A percentile compares a stretch with the other conserved stretches of the same genome.
phyloP scores from a whole-genome alignment of 2,888 invertebrate genomes.

The Cantharis nigra region DNA sequence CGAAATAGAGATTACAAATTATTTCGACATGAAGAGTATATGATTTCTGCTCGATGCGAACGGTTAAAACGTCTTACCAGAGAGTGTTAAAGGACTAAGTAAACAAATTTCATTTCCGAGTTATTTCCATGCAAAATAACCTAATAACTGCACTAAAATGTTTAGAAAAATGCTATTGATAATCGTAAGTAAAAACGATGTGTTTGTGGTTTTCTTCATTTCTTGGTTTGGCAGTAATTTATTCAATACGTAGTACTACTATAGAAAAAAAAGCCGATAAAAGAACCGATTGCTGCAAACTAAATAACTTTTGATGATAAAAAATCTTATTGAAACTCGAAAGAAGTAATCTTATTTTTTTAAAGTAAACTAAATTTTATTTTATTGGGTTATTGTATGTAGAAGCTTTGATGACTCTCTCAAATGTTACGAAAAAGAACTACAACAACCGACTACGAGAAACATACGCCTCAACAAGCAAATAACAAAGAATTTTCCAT shows the following conservation, averaged over 20 bases:
- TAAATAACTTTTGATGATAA: not conserved
- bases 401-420: not conserved
- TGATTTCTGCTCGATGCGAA: no score
- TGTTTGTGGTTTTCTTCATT: not conserved
- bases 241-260: not conserved
- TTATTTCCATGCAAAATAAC: no score
- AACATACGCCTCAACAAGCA: conserved; percentile 7
- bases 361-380: not conserved
- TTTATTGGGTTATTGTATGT: not conserved
- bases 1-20: no score
- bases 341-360: not conserved
- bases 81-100: no score
- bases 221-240: not conserved
- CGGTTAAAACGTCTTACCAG: no score
- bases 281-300: not conserved
- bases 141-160: no score
- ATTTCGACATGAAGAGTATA: no score
- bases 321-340: not conserved
- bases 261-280: no score
- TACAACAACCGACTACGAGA: not conserved
- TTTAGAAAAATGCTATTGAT: no score
- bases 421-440: not conserved
- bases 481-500: conserved; percentile 5
- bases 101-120: no score
- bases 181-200: not conserved